Base-by-base conservation (phyloP, 2,888 invertebrate species). In the Tineola bisselliella region DNA sequence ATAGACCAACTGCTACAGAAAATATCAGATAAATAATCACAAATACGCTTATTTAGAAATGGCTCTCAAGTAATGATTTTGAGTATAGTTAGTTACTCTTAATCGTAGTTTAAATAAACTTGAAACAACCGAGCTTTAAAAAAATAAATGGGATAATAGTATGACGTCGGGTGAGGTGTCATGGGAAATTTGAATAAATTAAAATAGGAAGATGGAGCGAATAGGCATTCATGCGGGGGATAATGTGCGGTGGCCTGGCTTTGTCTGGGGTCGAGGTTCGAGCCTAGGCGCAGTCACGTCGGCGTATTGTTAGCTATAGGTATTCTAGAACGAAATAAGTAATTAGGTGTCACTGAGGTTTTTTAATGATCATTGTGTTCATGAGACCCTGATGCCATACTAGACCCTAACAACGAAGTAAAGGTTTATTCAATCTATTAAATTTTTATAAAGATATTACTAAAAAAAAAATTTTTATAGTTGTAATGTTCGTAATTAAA, bases 121-220 rank as follows among this genome's bases (percentile, higher is more conserved):
- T 54, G 11, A 25, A 25, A 19, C 17, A 54, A 48, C 19, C 54
- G 18, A 25, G 8, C 54, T 25, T 8, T 25, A 12, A 54, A 62
- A 72, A 74, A 72, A 72, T 69, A 70, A 65, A 69, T 66, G 15
- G 44, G 71, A 74, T 69, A 74, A 75, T 72, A 65, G 72, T 75
- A 78, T 81, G 81, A 78, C 56, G 58, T 25, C 72, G 81, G 76
- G 77, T 76, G 79, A 84, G 79, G 86, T 87, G 87, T 88, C 87
- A 83, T 78, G 88, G 88, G 87, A 88, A 87, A 88, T 88, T 87
- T 82, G 82, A 87, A 80, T 86, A 87, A 87, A 87, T 88, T 87
- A 83, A 87, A 87, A 87, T 84, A 84, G 86, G 84, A 87, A 83
- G 84, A 84, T 84, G 81, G 74, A 70, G 76, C 83, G 84, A 86